A percentile compares a stretch with the other conserved stretches of the same genome.
Conservation (phyloP, 2,888 invertebrate species). For the Tipula confusa region DNA sequence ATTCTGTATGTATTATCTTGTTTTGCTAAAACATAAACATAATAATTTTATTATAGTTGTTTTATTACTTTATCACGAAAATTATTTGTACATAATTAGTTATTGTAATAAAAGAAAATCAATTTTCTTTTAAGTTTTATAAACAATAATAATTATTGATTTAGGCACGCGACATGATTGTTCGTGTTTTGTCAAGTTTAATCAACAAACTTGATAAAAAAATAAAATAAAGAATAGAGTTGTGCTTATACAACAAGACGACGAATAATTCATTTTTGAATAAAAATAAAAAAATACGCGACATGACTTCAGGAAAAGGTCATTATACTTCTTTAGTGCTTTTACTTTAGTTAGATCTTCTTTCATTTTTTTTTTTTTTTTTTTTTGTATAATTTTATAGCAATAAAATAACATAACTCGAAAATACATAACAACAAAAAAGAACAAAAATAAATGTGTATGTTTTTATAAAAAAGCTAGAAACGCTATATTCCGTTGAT, state of each 20-base stretch:
- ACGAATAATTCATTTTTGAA: neutral
- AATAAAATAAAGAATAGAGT: too few relatives aligned
- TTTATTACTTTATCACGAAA: neutral
- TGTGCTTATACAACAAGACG: neutral
- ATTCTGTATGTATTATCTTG: neutral
- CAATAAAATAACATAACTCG: conserved; percentile 13
- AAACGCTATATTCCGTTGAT: neutral
- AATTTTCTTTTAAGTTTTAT: neutral
- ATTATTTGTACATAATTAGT: neutral
- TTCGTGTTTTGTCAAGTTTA: neutral
- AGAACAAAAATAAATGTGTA: neutral
- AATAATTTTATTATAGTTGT: neutral
- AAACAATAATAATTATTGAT: neutral
- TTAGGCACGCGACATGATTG: neutral
- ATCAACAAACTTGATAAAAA: neutral
- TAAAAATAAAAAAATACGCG: neutral
- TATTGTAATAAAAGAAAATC: neutral
- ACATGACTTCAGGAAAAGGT: conserved; percentile 1
- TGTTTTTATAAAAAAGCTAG: neutral
- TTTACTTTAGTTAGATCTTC: conserved; percentile 12
- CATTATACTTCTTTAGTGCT: neutral
- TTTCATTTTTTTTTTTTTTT: neutral
- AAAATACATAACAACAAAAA: neutral
- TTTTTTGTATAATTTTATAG: neutral
- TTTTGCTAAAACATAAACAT: neutral